Conservation (phyloP, 2,113 vertebrate genomes). For the Rhagologus leucostigma region DNA sequence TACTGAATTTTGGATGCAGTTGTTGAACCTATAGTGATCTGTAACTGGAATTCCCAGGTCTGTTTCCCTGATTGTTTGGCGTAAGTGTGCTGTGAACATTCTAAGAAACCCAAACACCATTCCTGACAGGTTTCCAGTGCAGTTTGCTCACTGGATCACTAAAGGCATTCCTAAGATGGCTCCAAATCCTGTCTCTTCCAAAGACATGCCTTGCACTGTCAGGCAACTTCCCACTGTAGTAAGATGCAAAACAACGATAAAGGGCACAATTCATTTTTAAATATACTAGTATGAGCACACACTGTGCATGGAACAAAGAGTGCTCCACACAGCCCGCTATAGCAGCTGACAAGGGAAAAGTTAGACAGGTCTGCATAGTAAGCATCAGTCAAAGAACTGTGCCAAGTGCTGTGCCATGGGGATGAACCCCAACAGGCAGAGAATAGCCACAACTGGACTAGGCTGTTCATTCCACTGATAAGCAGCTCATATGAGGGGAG, state of each 20-base stretch:
- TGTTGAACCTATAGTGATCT: neutral
- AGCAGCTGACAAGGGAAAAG: accelerated
- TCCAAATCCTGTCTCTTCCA: neutral
- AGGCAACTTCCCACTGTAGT: neutral
- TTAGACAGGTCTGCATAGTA: neutral
- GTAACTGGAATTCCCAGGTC: neutral
- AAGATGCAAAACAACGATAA: neutral
- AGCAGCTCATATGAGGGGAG: neutral
- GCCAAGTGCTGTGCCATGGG: neutral
- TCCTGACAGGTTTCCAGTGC: neutral
- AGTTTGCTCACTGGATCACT: neutral
- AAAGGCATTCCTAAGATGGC: neutral
- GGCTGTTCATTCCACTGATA: neutral
- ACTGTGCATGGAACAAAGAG: accelerated
- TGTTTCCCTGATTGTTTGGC: neutral
- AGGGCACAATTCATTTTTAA: neutral
- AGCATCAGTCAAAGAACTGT: too few species aligned
- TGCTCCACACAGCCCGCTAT: neutral
- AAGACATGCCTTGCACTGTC: accelerated
- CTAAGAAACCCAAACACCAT: neutral
- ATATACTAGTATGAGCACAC: neutral
- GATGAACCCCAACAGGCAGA: neutral
- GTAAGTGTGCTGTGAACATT: too few species aligned
- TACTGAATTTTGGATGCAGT: neutral
- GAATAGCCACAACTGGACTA: neutral